Base-by-base conservation (phyloP, 2,113 vertebrate species). In the Uropsilus gracilis region DNA sequence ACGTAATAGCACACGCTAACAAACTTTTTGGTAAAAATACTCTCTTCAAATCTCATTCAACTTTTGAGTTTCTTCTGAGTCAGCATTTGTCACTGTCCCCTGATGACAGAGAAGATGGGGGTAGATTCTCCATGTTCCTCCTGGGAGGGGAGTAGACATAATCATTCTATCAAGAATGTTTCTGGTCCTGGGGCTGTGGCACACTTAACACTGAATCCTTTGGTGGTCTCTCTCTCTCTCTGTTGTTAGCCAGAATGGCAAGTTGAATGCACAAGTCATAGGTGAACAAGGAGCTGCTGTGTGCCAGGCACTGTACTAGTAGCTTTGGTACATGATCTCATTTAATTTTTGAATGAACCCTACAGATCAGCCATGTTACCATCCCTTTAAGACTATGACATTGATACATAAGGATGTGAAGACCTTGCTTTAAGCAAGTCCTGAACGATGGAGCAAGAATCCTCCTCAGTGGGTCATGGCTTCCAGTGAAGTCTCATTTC, bases 11-110 rank as follows among this genome's bases (percentile, higher is more conserved):
- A 78, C 63, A 89, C 78, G 42, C 82, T 57, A 78, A 75, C 59
- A 71, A 24, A 81, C 20, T 71, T 93, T 93, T 78, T 71, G 66
- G 61, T 71, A 61, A 42, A 93, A 92, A 92, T 61, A 16, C 39
- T 75, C 28, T 22, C 75, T 30, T n/a, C 0, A 68, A 66, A 85
- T 75, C 37, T 32, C 86, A 69, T 24, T 64, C 14, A 6, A 3
- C 22, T 76, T n/a, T 5, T 18, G 11, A 10, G 30, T 2, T 16
- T 61, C 85, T 71, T n/a, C 85, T 75, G 78, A 81, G n/a, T 89
- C 63, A 20, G 48, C 59, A 72, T 32, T 72, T 90, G 46, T 59
- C 37, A 2, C 3, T 17, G 6, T 42, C 63, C 13, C 42, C 22
- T 30, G 14, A 72, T 53, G 46, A 78, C 26, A 7, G 18, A 18